These are phyloP conservation scores for Trichopoda pennipes DNA, from an alignment of 2,888 invertebrate species.

Conservation along the genomic window DNA sequence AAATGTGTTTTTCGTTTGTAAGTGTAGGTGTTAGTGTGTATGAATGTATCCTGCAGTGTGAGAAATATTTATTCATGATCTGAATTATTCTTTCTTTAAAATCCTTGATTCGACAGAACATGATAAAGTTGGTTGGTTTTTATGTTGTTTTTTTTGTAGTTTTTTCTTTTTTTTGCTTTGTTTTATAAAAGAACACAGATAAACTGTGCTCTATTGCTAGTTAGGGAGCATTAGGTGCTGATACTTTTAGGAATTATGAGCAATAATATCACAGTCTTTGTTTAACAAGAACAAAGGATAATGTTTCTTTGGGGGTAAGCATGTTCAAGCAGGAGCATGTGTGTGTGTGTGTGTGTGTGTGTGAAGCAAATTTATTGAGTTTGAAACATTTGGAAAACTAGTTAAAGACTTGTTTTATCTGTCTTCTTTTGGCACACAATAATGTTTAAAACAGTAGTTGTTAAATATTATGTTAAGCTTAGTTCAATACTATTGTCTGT, in stretches of 20 bases:
- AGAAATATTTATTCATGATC: slow-evolving; percentile 30
- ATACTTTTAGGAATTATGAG: slow-evolving; percentile 42
- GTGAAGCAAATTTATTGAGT: slow-evolving; percentile 15
- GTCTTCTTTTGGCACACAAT: slow-evolving; percentile 30
- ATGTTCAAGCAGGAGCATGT: not conserved
- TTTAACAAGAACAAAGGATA: slow-evolving; percentile 50
- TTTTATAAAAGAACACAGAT: slow-evolving; percentile 9
- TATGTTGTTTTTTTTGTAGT: slow-evolving; percentile 26
- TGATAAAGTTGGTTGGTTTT: slow-evolving; percentile 16
- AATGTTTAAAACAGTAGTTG: slow-evolving; percentile 4
- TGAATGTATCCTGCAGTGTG: slow-evolving; percentile 4
- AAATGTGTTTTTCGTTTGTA: not conserved
- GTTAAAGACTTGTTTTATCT: not conserved
- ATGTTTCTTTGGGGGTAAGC: not conserved
- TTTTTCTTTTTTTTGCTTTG: slow-evolving; percentile 1
- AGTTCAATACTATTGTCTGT: slow-evolving; percentile 5
- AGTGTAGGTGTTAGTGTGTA: not conserved
- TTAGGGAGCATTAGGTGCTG: slow-evolving; percentile 27
- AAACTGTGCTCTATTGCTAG: slow-evolving; percentile 25
- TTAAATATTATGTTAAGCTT: slow-evolving; percentile 16
- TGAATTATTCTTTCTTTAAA: slow-evolving; percentile 26
- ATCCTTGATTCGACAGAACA: slow-evolving; percentile 35
- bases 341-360: not conserved
- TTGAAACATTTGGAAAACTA: slow-evolving; percentile 17
- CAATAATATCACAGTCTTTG: slow-evolving; percentile 50